Evolutionary conservation across 2,888 invertebrate species (phyloP).

Genomic region (Drosophila tripunctata): DNA sequence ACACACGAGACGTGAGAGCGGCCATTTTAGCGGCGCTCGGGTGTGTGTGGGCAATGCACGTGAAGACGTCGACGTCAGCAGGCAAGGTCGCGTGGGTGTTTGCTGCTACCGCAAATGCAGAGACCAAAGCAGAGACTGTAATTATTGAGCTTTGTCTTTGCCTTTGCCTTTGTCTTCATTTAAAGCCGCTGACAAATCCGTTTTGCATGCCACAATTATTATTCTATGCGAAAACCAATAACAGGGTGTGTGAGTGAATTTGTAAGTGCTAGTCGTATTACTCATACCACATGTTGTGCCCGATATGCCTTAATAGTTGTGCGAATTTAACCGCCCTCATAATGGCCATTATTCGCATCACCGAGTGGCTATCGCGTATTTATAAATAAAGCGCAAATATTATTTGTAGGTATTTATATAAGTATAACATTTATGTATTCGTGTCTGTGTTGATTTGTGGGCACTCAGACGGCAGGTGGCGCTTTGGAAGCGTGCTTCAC

Average conservation of each 20-base stretch:
- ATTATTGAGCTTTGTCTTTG: slow-evolving; percentile 47
- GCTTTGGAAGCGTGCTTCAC: slow-evolving; percentile 44
- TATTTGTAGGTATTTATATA: slow-evolving; percentile 30
- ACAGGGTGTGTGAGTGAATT: not conserved
- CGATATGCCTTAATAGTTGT: slow-evolving; percentile 2
- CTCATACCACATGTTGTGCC: slow-evolving; percentile 61
- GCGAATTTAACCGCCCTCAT: slow-evolving; percentile 17
- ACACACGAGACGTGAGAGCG: not conserved
- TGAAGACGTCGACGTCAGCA: slow-evolving; percentile 29
- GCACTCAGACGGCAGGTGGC: slow-evolving; percentile 57
- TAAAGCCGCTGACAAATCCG: slow-evolving; percentile 18
- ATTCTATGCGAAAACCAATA: not conserved
- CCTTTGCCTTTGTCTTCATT: slow-evolving; percentile 1
- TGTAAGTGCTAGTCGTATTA: slow-evolving; percentile 18
- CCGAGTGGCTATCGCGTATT: slow-evolving; percentile 18
- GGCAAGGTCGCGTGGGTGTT: slow-evolving; percentile 46
- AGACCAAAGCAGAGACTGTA: slow-evolving; percentile 9
- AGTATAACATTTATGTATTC: not conserved
- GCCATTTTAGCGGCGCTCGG: slow-evolving; percentile 14
- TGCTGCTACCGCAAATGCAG: slow-evolving; percentile 9
- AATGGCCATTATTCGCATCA: slow-evolving; percentile 47
- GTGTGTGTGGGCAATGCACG: not conserved
- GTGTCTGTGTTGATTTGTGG: slow-evolving; percentile 35
- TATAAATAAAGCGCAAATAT: slow-evolving; percentile 44
- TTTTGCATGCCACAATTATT: slow-evolving; percentile 44